phyloP scores from a whole-genome alignment of 1,140 invertebrate species.

The Drosophila kepulauana region DNA sequence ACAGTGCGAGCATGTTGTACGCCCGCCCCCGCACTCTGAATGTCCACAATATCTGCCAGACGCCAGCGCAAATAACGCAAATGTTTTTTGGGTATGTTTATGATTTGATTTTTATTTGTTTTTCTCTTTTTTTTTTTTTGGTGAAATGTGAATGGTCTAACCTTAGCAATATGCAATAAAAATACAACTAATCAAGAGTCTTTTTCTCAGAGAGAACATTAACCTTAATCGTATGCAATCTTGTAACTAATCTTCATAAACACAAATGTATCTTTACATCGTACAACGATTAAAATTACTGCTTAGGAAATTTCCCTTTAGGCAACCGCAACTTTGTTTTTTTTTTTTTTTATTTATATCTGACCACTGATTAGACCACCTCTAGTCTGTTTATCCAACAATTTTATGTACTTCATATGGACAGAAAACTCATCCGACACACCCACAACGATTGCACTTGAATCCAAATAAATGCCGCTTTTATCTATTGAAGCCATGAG shows the following conservation, averaged over 20 bases:
- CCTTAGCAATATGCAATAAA: conserved; percentile 17
- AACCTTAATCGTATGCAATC: background rate
- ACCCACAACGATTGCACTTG: conserved; percentile 18
- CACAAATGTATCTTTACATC: no score
- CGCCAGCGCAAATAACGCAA: conserved; percentile 80
- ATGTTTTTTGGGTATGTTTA: conserved; percentile 82
- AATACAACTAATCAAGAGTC: background rate
- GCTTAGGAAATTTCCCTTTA: no score
- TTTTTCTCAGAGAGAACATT: conserved; percentile 6
- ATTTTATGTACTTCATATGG: background rate
- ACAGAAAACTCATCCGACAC: conserved; percentile 3
- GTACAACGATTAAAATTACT: no score
- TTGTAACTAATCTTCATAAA: no score
- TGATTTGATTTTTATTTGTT: conserved; percentile 25
- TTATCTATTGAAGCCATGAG: conserved; percentile 10
- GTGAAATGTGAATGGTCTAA: conserved; percentile 5
- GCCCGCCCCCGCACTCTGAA: conserved; percentile 79
- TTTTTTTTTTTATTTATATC: background rate
- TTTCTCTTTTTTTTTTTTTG: background rate
- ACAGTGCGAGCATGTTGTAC: conserved; percentile 48
- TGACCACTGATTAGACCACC: background rate
- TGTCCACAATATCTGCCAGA: conserved; percentile 78
- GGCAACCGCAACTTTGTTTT: background rate
- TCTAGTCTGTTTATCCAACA: background rate
- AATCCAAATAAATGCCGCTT: background rate